Base-by-base conservation (phyloP, 2,888 invertebrate species). In the Adineta ricciae region DNA sequence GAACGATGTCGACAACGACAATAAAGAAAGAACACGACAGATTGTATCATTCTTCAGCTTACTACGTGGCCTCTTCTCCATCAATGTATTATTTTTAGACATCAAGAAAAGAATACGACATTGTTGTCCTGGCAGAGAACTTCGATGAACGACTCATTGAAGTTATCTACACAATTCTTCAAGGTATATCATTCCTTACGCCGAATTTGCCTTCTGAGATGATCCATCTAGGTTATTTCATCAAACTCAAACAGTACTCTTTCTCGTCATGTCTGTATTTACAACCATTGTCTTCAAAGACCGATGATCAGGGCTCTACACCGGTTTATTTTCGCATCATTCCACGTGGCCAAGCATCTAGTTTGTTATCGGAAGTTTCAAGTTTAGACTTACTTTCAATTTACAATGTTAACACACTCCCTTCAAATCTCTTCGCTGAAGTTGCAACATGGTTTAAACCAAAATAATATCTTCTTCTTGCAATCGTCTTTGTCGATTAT, bases 331-430 rank as follows among this genome's bases (percentile, higher is more conserved):
- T 90, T 32, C 87, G 91, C 32, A 88, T 91, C 50, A 89, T 90
- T 19, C 90, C 90, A 5, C 87, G 91, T 86, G 91, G 91, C 14
- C 88, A 89, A 46, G 89, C 90, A 83, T 88, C 89, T 19, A 89
- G 89, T 46, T 86, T 89, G 0, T 87, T 89, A 38, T 89, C 90
- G 36, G 91, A 91, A 87, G 89, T 91, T 52, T 91, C 91, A 86
- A 90, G 91, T 14, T 86, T 91, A 52, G 91, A 91, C 87, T 87
- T 91, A 64, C 91, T 90, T 86, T 87, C 89, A 84, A 91, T 91
- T 88, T 85, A 83, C 32, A 85, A 85, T 85, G 84, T 83, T 24
- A 85, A 85, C 36, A 49, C 52, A 46, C 64, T 83, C 38, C 84
- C 83, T 2, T 83, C 64, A 36, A 46, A 36, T 41, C 9, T 78